phyloP scores from a whole-genome alignment of 2,797 vertebrate species.

The Micropoecilia bifurca region DNA sequence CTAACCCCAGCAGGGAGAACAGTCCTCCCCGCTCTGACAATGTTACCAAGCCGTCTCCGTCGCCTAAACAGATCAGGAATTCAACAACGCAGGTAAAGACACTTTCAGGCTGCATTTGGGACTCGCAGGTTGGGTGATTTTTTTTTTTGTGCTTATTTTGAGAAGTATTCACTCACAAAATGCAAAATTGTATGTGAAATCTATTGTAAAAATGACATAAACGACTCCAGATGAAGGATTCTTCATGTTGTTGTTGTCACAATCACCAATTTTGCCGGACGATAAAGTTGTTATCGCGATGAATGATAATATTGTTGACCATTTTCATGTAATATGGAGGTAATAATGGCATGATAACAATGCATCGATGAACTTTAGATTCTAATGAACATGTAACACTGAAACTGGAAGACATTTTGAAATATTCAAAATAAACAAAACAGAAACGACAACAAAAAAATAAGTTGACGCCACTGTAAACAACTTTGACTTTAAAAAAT shows the following conservation, averaged over 20 bases:
- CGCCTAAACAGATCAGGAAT: conserved; percentile 59
- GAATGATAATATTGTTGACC: too few relatives aligned
- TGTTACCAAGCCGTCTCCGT: conserved; percentile 32
- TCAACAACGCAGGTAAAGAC: conserved; percentile 54
- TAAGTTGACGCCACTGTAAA: too few relatives aligned
- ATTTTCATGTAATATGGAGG: too few relatives aligned
- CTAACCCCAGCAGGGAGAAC: conserved; percentile 68
- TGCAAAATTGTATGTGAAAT: background rate
- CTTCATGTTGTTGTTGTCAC: background rate
- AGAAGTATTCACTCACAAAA: background rate
- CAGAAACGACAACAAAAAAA: too few relatives aligned
- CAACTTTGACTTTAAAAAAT: background rate
- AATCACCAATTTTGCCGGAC: too few relatives aligned
- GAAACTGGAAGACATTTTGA: too few relatives aligned
- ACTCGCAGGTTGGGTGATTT: background rate
- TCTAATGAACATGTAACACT: too few relatives aligned
- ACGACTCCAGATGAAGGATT: background rate
- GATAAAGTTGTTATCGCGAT: too few relatives aligned
- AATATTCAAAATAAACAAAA: too few relatives aligned
- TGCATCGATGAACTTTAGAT: too few relatives aligned
- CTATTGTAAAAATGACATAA: conserved; percentile 1
- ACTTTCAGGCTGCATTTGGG: background rate
- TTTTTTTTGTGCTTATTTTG: background rate
- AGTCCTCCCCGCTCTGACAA: conserved; percentile 51
- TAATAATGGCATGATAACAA: too few relatives aligned